A percentile compares a stretch with the other conserved stretches of the same genome.
Conservation (phyloP, 2,888 invertebrate species). For the Xylophagus ater region DNA sequence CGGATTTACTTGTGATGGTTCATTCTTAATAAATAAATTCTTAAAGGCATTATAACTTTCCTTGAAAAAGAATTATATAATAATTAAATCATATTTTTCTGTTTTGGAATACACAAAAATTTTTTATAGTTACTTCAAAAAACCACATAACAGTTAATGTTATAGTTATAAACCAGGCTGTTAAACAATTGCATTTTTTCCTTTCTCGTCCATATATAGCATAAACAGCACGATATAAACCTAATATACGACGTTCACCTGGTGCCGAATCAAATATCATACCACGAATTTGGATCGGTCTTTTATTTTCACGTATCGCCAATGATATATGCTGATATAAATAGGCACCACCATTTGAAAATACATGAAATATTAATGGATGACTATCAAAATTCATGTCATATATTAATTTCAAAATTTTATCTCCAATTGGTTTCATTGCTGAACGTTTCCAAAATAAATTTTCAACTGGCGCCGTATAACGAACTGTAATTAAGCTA, state of each 20-base stretch:
- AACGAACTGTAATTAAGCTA: slow-evolving; percentile 60
- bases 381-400: slow-evolving; percentile 58
- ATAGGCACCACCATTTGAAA: slow-evolving; percentile 54
- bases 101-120: neutral
- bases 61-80: slow-evolving; percentile 26
- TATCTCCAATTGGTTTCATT: slow-evolving; percentile 50
- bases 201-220: slow-evolving; percentile 49
- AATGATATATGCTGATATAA: slow-evolving; percentile 46
- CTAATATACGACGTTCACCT: slow-evolving; percentile 47
- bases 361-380: slow-evolving; percentile 62
- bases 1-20: slow-evolving; percentile 45
- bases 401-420: slow-evolving; percentile 50
- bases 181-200: slow-evolving; percentile 44
- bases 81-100: slow-evolving; percentile 20
- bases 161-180: slow-evolving; percentile 44
- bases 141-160: slow-evolving; percentile 50
- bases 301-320: slow-evolving; percentile 44
- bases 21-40: slow-evolving; percentile 34
- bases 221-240: slow-evolving; percentile 48
- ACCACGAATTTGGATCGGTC: slow-evolving; percentile 43
- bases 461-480: slow-evolving; percentile 56
- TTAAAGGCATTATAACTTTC: slow-evolving; percentile 35
- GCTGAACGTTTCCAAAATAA: slow-evolving; percentile 52
- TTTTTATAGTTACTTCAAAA: slow-evolving; percentile 46
- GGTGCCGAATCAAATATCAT: slow-evolving; percentile 64